Base-by-base conservation (phyloP, 2,888 invertebrate genomes). In the Calliphora vomitoria region DNA sequence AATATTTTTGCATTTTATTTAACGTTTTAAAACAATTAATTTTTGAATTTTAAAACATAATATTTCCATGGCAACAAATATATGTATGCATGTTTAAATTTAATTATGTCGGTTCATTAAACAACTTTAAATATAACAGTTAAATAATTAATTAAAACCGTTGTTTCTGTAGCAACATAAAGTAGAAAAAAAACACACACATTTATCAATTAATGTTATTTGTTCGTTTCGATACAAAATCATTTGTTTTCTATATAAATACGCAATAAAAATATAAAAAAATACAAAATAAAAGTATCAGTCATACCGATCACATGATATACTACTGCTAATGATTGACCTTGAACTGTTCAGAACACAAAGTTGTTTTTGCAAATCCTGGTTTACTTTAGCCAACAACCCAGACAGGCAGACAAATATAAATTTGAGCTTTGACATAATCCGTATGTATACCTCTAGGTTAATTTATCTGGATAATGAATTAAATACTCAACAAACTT, bases 91-190 rank as follows among this genome's bases (percentile, higher is more conserved):
- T 82, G 25, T 75, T 68, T 68, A 68, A 74, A 76, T 82, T 75
- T 60, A 74, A 82, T 76, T 82, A 41, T 68, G 15, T 38, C 60
- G 75, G 68, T 82, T 82, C 75, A 82, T 82, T 82, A 82, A 75
- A 50, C 68, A 68, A 35, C 38, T 82, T 68, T 68, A 69, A 60
- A 82, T 60, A 82, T 50, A 50, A 13, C 58, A 50, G 50, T 75
- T 60, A 75, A 82, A 82, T 82, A 75, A 82, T 76, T 60, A 82
- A 82, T 75, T 66, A 76, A 44, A 82, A 75, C n/a, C 8, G 35
- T 68, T 82, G 35, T 66, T 20, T 41, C 10, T 31, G 0, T 72
- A 71, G 44, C 64, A 58, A 20, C 55, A 44, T 60, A 68, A 50
- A 20, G 3, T n/a, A 38, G 11, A 18, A 41, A 71, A 75, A 41